These are phyloP conservation scores for Chlamydotis undulata DNA, from an alignment of 2,113 vertebrate genomes.

Conservation along the genomic window DNA sequence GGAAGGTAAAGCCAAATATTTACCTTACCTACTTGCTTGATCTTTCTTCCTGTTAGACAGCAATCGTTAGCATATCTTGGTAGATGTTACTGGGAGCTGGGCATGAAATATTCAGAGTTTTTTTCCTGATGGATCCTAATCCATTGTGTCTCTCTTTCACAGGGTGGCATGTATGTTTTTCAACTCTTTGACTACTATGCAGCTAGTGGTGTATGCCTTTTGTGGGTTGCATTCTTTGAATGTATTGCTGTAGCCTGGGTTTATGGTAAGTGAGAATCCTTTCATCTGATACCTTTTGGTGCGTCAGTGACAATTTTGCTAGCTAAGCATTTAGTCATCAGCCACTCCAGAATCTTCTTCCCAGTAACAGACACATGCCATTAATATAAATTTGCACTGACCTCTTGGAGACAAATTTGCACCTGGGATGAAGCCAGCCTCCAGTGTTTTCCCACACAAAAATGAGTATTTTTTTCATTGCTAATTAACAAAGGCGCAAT, in stretches of 20 bases:
- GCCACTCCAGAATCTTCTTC: background rate
- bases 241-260: constrained; percentile 99
- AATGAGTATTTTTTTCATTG: constrained; percentile 26
- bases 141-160: background rate
- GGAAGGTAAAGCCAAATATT: constrained; percentile 30
- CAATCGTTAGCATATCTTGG: background rate
- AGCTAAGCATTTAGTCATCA: background rate
- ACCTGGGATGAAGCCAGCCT: constrained; percentile 20
- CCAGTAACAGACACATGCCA: background rate
- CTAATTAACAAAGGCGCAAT: constrained; percentile 41
- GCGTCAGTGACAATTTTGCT: background rate
- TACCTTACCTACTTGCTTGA: background rate
- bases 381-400: constrained; percentile 8
- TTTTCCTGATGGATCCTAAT: background rate
- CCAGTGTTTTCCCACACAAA: constrained; percentile 15
- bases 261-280: constrained; percentile 88
- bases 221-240: constrained; percentile 99
- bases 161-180: constrained; percentile 99
- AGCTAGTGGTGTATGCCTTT: constrained; percentile 99
- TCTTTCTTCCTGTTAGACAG: background rate
- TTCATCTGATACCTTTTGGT: background rate
- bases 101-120: background rate
- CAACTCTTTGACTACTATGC: constrained; percentile 99
- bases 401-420: constrained; percentile 15
- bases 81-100: background rate